A percentile compares a stretch with the other conserved stretches of the same genome.
Conservation (phyloP, 2,797 vertebrate species). For the Thaleichthys pacificus region DNA sequence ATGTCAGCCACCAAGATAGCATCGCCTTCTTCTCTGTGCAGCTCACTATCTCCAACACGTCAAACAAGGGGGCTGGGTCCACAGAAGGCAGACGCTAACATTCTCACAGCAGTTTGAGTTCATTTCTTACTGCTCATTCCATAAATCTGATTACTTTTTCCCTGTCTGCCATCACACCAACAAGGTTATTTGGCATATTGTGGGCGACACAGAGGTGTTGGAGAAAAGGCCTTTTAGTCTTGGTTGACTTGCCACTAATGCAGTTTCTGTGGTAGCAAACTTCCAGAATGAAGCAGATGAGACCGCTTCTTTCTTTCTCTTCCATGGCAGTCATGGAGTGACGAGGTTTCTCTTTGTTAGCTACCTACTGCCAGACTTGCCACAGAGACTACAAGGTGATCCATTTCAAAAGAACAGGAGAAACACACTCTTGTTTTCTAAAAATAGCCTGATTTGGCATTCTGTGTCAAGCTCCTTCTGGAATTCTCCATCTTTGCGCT, state of each 20-base stretch:
- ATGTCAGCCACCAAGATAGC: slow-evolving; percentile 43
- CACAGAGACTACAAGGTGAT: slow-evolving; percentile 24
- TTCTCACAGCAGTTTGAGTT: not conserved
- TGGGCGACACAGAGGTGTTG: slow-evolving; percentile 29
- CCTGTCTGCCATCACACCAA: slow-evolving; percentile 36
- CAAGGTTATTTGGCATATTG: slow-evolving; percentile 29
- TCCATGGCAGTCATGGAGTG: slow-evolving; percentile 22
- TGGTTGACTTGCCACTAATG: slow-evolving; percentile 34
- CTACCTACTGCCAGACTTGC: slow-evolving; percentile 13
- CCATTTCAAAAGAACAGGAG: slow-evolving; percentile 18
- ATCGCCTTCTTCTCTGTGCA: not conserved
- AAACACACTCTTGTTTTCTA: slow-evolving; percentile 29
- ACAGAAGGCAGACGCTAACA: too few relatives aligned
- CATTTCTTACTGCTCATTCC: not conserved
- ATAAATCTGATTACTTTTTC: not conserved
- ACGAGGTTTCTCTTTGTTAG: slow-evolving; percentile 18
- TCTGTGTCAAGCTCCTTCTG: slow-evolving; percentile 27
- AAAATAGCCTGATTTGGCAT: slow-evolving; percentile 36
- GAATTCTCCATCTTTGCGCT: slow-evolving; percentile 28
- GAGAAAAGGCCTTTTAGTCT: slow-evolving; percentile 33
- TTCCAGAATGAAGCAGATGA: slow-evolving; percentile 1
- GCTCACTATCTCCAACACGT: slow-evolving; percentile 18
- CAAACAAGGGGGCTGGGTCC: not conserved
- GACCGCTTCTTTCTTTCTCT: slow-evolving; percentile 16
- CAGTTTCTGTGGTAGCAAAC: slow-evolving; percentile 24